These are phyloP conservation scores for Aquatica leii DNA, from an alignment of 2,888 invertebrate genomes.

Conservation along the genomic window DNA sequence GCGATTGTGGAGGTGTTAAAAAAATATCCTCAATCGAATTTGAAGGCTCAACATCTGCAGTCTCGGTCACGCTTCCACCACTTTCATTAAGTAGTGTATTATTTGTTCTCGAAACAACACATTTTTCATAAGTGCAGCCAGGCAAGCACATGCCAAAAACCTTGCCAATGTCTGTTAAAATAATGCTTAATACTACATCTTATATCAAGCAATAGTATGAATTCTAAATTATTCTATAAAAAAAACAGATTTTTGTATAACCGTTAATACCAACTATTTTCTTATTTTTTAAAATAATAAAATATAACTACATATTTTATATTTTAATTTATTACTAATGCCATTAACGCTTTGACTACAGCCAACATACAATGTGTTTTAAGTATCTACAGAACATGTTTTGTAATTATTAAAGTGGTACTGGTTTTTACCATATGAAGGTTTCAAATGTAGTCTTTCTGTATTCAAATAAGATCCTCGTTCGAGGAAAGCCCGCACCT, in stretches of 20 bases:
- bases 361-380: too few species aligned
- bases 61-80: slow-evolving; percentile 43
- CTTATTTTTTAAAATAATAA: too few species aligned
- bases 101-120: slow-evolving; percentile 55
- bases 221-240: background rate
- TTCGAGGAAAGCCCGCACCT: too few species aligned
- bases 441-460: too few species aligned
- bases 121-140: slow-evolving; percentile 58
- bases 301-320: too few species aligned
- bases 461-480: too few species aligned
- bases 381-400: too few species aligned
- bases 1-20: slow-evolving; percentile 41
- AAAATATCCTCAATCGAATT: slow-evolving; percentile 38
- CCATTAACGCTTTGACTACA: too few species aligned
- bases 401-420: too few species aligned
- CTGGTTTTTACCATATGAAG: too few species aligned
- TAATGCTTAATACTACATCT: slow-evolving; percentile 19
- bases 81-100: slow-evolving; percentile 54
- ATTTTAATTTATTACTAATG: too few species aligned
- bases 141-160: slow-evolving; percentile 56
- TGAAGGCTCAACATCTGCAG: slow-evolving; percentile 28
- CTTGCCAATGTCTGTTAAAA: slow-evolving; percentile 38
- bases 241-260: slow-evolving; percentile 32
- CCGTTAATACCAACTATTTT: too few species aligned
- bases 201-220: background rate